These are phyloP conservation scores for Morone chrysops DNA, from an alignment of 2,113 vertebrate species.

Conservation along the genomic window DNA sequence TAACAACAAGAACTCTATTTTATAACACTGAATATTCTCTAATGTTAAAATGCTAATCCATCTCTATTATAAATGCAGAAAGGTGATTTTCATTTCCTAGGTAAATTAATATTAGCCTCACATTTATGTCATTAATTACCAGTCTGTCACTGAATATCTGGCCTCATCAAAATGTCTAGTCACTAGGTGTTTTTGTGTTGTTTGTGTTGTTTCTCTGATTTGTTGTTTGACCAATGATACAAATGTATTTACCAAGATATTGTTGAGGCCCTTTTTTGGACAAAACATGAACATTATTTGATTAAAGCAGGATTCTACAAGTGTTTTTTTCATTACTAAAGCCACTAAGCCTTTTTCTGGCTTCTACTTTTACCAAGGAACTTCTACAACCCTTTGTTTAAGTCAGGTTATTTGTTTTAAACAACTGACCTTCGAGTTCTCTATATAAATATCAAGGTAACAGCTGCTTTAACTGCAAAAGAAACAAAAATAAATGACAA, in stretches of 20 bases:
- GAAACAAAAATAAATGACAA: constrained; percentile 10
- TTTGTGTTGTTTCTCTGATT: neutral
- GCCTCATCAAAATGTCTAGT: neutral
- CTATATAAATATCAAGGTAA: neutral
- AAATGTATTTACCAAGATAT: accelerated
- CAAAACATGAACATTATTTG: neutral
- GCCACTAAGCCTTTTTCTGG: neutral
- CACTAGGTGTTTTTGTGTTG: neutral
- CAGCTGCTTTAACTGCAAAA: constrained; percentile 13
- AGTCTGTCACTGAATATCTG: neutral
- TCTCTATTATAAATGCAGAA: neutral
- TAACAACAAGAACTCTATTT: neutral
- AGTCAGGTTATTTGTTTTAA: neutral
- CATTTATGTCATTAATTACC: neutral
- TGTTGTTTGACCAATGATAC: neutral
- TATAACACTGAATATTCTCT: too few species aligned
- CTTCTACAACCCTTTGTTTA: neutral
- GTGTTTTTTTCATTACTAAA: neutral
- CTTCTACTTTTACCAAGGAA: neutral
- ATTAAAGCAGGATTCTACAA: neutral
- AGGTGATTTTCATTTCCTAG: neutral
- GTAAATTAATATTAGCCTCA: neutral
- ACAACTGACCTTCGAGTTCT: constrained; percentile 9
- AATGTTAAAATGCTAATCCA: too few species aligned
- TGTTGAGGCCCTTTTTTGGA: neutral